Evolutionary conservation across 2,888 invertebrate genomes (phyloP), one percentile per base, ranked within the genome.

Genomic region (Eulithis prunata): DNA sequence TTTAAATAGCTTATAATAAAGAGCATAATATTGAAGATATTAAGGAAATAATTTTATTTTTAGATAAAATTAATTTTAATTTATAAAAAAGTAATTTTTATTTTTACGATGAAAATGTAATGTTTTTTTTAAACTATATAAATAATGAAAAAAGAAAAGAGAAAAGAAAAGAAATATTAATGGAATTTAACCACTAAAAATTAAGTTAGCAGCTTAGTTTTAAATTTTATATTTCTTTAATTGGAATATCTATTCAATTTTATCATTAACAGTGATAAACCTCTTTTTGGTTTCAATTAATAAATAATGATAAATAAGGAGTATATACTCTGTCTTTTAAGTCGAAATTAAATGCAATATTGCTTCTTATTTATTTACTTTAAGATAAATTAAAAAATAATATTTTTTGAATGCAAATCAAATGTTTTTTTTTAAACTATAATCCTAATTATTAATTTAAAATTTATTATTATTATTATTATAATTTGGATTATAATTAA

Each of bases 241-340:
- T 94, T 94, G 94, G 94, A 94, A 89, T 77, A 56, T 0, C 61
- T 62, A 84, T 89, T 94, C 94, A 94, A 81, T 94, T 70, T 71
- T 94, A 94, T 94, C 92, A 95, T 95, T 95, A 95, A 95, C 94
- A 95, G 93, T 94, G 93, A 94, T 93, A 94, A 88, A 94, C 95
- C 94, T 94, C 94, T 94, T 68, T 86, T 94, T 94, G 93, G 93
- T 91, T 94, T 94, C 89, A 93, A 93, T 93, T 90, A 91, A 54
- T n/a, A n/a, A n/a, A n/a, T n/a, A n/a, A n/a, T n/a, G 4, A 28
- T 78, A 87, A 89, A 90, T 93, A 94, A 92, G 92, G 94, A 92
- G 93, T 91, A 56, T 76, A 78, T 75, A 87, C 84, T 84, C 87
- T 78, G 65, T 84, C 81, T 88, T 89, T 89, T 89, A 89, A 87